Evolutionary conservation across 2,888 invertebrate genomes (phyloP).

Genomic region (Thymelicus acteon): DNA sequence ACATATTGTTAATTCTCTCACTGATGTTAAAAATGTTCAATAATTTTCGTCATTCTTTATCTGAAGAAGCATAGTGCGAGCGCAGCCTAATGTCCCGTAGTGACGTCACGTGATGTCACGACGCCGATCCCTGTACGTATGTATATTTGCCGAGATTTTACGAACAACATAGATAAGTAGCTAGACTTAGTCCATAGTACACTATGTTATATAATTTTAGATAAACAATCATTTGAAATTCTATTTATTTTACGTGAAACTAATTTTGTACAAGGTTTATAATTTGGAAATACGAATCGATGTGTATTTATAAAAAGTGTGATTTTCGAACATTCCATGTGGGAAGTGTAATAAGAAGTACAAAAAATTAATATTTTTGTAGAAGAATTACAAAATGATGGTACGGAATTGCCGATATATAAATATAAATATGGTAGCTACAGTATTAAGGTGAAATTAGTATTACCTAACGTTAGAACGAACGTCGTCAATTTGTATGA

Average conservation of each 20-base stretch:
- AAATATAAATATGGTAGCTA: constrained; percentile 54
- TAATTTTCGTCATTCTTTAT: neutral
- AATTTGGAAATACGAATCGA: constrained; percentile 61
- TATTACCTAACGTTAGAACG: constrained; percentile 58
- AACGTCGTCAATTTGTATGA: constrained; percentile 65
- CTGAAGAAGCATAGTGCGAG: neutral
- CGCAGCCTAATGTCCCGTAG: constrained; percentile 1
- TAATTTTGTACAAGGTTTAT: constrained; percentile 56
- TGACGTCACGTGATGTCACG: neutral
- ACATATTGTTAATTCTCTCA: too few relatives aligned
- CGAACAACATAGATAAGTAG: constrained; percentile 70
- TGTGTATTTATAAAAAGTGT: constrained; percentile 70
- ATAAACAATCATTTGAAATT: constrained; percentile 62
- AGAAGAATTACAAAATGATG: constrained; percentile 64
- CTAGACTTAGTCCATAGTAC: constrained; percentile 63
- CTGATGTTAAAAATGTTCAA: too few relatives aligned
- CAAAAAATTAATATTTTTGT: constrained; percentile 83
- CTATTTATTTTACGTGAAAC: constrained; percentile 73
- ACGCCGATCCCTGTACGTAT: constrained; percentile 52
- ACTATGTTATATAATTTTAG: constrained; percentile 57
- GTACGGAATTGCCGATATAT: constrained; percentile 58
- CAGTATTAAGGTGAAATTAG: constrained; percentile 76
- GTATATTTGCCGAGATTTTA: constrained; percentile 68
- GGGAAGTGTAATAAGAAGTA: constrained; percentile 81
- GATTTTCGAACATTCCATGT: constrained; percentile 81